Base-by-base conservation (phyloP, 2,113 vertebrate genomes). In the Bubo bubo region DNA sequence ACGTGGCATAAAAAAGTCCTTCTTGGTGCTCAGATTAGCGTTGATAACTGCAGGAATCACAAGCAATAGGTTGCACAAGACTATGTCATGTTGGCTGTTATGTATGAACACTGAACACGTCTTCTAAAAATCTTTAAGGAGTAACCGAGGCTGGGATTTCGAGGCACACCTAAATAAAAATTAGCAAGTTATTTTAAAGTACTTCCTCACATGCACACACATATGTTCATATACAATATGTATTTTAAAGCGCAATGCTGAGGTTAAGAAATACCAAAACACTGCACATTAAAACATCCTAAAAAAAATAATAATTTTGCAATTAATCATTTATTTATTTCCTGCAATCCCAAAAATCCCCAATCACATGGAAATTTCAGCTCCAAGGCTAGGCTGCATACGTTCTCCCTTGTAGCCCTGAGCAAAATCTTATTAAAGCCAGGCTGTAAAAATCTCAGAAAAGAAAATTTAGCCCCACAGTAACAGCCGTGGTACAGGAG, bases 11-110 rank as follows among this genome's bases (percentile, higher is more conserved):
- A 90, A 93, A 86, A 91, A 95, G 97, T 94, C 85, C 79, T 52
- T 90, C 85, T 95, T 88, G 93, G 93, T 94, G 75, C 90, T 97
- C 90, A 97, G 88, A 94, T 96, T 97, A 97, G 95, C 14, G 45
- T 81, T 64, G 96, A 70, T 97, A 95, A 96, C 68, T 43, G 79
- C 86, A 86, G 89, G 66, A 96, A 88, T 64, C 72, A 66, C 70
- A 84, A 94, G 75, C 50, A 82, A 87, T 81, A 49, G 55, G 43
- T 90, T 86, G 62, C 76, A 53, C 28, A 58, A 80, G 88, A 90
- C n/a, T 37, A 19, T 1, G 1, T 79, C 12, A 26, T 12, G 27
- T 18, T 75, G 75, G 70, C 88, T 88, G 79, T 75, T 53, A 9
- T 1, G 0, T 34, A 32, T 3, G 12, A 87, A 50, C 70, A 16